Conservation (phyloP, 2,888 invertebrate genomes). For the Leucoma salicis region DNA sequence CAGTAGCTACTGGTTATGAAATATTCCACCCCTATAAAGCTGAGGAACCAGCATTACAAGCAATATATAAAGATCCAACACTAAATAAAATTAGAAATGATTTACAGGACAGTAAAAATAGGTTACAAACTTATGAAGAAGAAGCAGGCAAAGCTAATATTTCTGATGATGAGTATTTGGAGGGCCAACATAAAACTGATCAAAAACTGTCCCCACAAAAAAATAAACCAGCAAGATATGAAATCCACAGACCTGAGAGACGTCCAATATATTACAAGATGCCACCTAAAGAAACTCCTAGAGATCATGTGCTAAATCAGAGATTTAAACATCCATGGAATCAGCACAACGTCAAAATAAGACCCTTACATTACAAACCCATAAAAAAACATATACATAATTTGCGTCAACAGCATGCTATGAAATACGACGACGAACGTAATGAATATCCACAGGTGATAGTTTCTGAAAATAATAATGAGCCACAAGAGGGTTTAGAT, state of each 20-base stretch:
- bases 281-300: constrained; percentile 37
- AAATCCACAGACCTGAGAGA: constrained; percentile 64
- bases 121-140: constrained; percentile 60
- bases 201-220: constrained; percentile 57
- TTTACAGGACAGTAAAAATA: constrained; percentile 52
- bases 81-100: constrained; percentile 59
- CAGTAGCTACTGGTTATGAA: constrained; percentile 59
- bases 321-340: constrained; percentile 71
- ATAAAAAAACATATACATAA: constrained; percentile 62
- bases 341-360: constrained; percentile 65
- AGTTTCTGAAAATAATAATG: constrained; percentile 45
- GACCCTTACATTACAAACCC: constrained; percentile 68
- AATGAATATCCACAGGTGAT: constrained; percentile 75
- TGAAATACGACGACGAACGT: constrained; percentile 68
- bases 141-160: constrained; percentile 59
- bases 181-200: constrained; percentile 61
- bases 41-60: constrained; percentile 61
- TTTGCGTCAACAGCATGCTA: constrained; percentile 66
- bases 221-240: constrained; percentile 58
- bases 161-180: constrained; percentile 60
- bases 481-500: constrained; percentile 77
- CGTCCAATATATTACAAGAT: constrained; percentile 63
- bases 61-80: constrained; percentile 64
- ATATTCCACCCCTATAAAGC: constrained; percentile 70
- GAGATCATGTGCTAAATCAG: constrained; percentile 59